Evolutionary conservation across 2,113 vertebrate species (phyloP), one percentile per base, ranked within the genome.

Genomic region (Tetrax tetrax): DNA sequence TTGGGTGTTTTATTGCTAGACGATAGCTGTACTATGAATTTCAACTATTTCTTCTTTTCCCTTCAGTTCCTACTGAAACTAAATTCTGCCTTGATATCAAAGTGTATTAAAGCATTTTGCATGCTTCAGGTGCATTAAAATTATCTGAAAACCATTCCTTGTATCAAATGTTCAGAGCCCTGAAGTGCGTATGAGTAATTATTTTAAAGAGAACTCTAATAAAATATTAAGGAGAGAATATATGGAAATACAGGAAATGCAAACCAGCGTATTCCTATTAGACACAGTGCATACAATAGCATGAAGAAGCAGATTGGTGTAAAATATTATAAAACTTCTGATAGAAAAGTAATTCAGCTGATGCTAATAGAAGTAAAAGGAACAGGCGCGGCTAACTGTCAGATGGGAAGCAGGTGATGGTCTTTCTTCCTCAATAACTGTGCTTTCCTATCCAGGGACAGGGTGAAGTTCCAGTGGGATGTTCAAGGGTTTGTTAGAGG

Each of bases 1-100:
- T 70, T 85, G 90, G 83, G 83, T 97, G 48, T 38, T 93, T 95
- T 94, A 69, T 85, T 90, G 37, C 47, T 60, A 64, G 33, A 35
- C 80, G 80, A 20, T 35, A 38, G 20, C 10, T 53, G 59, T 76
- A 33, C 6, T 86, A 37, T 68, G 80, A 66, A 76, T 82, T 75
- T 24, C 28, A 65, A 75, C 38, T 16, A 27, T 71, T 93, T 83
- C 12, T 70, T 47, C 13, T 90, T 76, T 85, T 16, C 27, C 74
- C 5, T 72, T 23, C 48, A 12, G 12, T 86, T 91, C 13, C 27
- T 33, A 27, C 7, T 57, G 53, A 54, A 95, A 80, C 29, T 66
- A 63, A 77, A 90, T 77, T 95, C 47, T 88, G 7, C 8, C 51
- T 88, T 81, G 41, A 59, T 70, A 43, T n/a, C 66, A 28, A 87